Percentiles rank a stretch among this genome's conserved stretches.
phyloP scores from a whole-genome alignment of 1,140 invertebrate genomes.

The Apis cerana region DNA sequence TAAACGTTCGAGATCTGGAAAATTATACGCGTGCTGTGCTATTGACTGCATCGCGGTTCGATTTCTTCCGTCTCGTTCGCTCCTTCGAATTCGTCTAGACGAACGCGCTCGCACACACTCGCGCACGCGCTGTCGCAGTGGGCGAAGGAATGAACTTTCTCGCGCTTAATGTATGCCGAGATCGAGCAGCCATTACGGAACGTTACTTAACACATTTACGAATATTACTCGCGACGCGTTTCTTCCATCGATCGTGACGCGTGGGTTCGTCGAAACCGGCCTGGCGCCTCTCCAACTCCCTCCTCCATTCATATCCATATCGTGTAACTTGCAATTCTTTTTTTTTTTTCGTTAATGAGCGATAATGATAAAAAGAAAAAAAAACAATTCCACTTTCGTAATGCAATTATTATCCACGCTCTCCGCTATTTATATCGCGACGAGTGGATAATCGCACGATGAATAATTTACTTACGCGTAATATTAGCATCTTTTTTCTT shows the following conservation, averaged over 20 bases:
- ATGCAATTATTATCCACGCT: no score
- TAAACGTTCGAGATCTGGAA: no score
- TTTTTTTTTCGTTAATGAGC: no score
- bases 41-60: conserved; percentile 13
- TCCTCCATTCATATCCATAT: no score
- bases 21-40: not conserved
- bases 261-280: conserved; percentile 33
- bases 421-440: no score
- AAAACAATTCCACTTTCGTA: no score
- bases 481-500: no score
- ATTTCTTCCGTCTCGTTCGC: not conserved
- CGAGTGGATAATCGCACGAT: no score
- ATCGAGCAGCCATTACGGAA: conserved; percentile 68
- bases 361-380: no score
- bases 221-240: conserved; percentile 40
- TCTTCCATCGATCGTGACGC: not conserved
- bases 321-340: no score
- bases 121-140: conserved; percentile 30
- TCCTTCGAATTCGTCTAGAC: not conserved
- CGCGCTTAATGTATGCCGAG: conserved; percentile 71
- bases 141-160: conserved; percentile 70
- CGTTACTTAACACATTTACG: conserved; percentile 70
- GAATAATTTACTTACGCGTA: no score
- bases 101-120: not conserved
- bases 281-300: conserved; percentile 43